Conservation (phyloP, 2,113 vertebrate species). For the Tychaedon coryphoeus region DNA sequence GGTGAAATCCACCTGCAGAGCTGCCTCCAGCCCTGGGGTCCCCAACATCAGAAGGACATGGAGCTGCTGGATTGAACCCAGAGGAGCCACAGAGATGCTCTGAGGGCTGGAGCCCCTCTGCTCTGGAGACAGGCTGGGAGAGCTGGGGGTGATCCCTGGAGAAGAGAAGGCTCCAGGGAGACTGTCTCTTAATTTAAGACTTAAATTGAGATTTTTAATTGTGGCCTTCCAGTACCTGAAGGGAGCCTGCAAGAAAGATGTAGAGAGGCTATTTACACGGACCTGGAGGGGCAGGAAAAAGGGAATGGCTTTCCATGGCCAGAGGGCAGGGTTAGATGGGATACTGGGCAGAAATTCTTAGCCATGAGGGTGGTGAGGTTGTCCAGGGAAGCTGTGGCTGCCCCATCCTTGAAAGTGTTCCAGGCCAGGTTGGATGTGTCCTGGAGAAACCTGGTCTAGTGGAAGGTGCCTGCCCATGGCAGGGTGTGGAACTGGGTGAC, state of each 20-base stretch:
- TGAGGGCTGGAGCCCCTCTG: not conserved
- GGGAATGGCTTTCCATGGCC: not conserved
- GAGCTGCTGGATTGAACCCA: not conserved
- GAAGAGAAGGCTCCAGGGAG: not conserved
- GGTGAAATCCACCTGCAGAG: not conserved
- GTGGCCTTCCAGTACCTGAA: not conserved
- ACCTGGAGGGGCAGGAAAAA: not conserved
- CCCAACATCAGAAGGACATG: not conserved
- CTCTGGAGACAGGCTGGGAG: not conserved
- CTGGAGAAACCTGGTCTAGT: not conserved
- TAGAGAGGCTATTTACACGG: not conserved
- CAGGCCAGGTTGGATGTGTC: rapidly evolving
- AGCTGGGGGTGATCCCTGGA: not conserved
- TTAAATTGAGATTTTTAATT: not conserved
- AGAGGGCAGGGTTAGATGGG: not conserved
- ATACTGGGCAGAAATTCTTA: not conserved
- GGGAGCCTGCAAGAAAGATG: not conserved
- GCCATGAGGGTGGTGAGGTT: not conserved
- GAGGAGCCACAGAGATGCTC: not conserved
- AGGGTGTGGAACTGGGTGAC: not conserved
- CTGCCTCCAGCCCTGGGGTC: not conserved
- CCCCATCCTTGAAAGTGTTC: not conserved
- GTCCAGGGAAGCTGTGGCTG: not conserved
- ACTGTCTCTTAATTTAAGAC: no score
- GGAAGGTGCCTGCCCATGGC: not conserved